Evolutionary conservation across 1,140 invertebrate species (phyloP), one percentile per base, ranked within the genome.

Genomic region (Pachyrhynchus sulphureomaculatus): DNA sequence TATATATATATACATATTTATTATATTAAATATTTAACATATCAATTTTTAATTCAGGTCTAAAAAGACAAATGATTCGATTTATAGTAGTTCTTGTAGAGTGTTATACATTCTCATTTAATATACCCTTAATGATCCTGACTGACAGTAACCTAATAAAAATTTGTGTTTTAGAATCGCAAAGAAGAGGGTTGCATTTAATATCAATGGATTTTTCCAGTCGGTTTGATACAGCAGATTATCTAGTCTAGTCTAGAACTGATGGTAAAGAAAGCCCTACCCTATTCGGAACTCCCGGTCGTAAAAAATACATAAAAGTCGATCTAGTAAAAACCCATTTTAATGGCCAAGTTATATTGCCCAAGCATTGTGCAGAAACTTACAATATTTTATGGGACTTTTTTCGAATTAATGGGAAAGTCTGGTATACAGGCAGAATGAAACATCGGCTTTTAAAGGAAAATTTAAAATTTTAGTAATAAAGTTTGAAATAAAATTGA

Each of bases 221-320:
- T 42, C 18, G 39, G 39, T 20, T 42, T 42, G 15, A 42, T 42
- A 42, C 18, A 42, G 18, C 18, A 21, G 39, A 42, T 42, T 42
- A 42, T 42, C 39, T 42, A 42, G 39, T 42, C 39, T 20, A 42
- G 39, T 42, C 39, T 42, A 42, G 17, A 17, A 18, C 39, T 12
- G 39, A 13, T 13, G 15, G 4, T 5, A 21, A 21, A 42, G 39
- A 42, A 42, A 20, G 18, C 39, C 39, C 15, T 42, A 18, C 39
- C 39, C 39, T 20, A 42, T 42, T 42, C 39, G 39, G 39, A 42
- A 42, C 39, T 42, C 39, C 18, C 39, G 39, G 39, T 68, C 67
- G 67, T 68, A 68, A 68, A 68, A 68, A 68, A 63, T 68, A 62
- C 64, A 68, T 68, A 68, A 68, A 68, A 68, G 63, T 64, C 67